Evolutionary conservation across 2,888 invertebrate species (phyloP), one percentile per base, ranked within the genome.

Genomic region (Yponomeuta plumbellus): DNA sequence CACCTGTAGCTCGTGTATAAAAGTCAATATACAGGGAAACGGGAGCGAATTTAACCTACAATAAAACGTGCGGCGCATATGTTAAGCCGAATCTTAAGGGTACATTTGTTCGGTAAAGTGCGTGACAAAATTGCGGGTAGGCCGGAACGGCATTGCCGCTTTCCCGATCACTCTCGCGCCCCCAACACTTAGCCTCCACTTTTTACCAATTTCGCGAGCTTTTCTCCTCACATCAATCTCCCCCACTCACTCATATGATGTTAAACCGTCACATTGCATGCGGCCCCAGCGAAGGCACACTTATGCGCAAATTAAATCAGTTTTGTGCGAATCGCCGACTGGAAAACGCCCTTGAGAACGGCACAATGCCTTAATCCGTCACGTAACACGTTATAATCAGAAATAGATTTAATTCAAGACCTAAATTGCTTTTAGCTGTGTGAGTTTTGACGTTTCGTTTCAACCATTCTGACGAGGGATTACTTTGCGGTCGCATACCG

Each of bases 121-220:
- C 86, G 87, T 87, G 89, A 88, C 88, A 84, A 89, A 88, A 88
- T 88, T 86, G 86, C 83, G 83, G 84, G 83, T 79, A 78, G 75
- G 44, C 44, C 44, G 44, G 75, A 74, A 74, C 79, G 73, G 75
- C 78, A 76, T 73, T 75, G 76, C 76, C 79, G 77, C 74, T 83
- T 89, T 85, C 81, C 83, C 88, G 86, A 89, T 90, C 87, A 83
- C 85, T 83, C 72, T 70, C 70, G 70, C 74, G 72, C 83, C 83
- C 84, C 78, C 78, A 80, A 87, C 88, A 90, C 89, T 90, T 89
- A 90, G 88, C 84, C 81, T 85, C 85, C 85, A 89, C 88, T 89
- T 89, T 90, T 89, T 85, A 88, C 86, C 88, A 90, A 89, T 89
- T 90, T 90, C 85, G 81, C 83, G 80, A 84, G 86, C 84, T 85